phyloP scores from a whole-genome alignment of 2,797 vertebrate species.

The Neostethus bicornis region DNA sequence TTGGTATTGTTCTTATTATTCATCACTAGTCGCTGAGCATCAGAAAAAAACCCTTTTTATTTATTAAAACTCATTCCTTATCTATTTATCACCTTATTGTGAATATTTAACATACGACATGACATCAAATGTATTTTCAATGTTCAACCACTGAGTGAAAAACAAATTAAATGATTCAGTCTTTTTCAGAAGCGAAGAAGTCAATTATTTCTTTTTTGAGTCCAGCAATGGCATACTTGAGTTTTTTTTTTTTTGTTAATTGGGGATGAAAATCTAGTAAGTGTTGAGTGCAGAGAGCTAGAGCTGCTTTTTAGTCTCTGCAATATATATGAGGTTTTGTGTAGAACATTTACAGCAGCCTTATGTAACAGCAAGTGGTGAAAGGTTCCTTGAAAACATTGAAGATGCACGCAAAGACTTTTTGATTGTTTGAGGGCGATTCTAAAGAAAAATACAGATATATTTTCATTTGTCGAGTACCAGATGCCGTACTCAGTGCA shows the following conservation, averaged over 20 bases:
- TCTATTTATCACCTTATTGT: slow-evolving; percentile 21
- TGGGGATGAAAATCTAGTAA: slow-evolving; percentile 68
- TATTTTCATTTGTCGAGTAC: slow-evolving; percentile 24
- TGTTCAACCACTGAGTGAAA: slow-evolving; percentile 38
- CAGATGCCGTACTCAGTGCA: background rate
- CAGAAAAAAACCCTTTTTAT: background rate
- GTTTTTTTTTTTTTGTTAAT: slow-evolving; percentile 71
- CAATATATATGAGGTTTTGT: slow-evolving; percentile 75
- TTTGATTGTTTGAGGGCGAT: slow-evolving; percentile 27
- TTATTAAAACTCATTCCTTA: background rate
- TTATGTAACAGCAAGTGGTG: slow-evolving; percentile 61
- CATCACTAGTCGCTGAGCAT: background rate
- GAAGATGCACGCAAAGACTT: slow-evolving; percentile 31
- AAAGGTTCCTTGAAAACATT: slow-evolving; percentile 54
- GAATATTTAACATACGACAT: slow-evolving; percentile 14
- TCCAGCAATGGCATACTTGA: slow-evolving; percentile 61
- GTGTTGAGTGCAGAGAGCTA: slow-evolving; percentile 57
- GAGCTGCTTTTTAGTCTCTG: slow-evolving; percentile 69
- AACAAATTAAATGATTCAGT: slow-evolving; percentile 76
- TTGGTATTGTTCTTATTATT: background rate
- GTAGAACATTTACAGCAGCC: slow-evolving; percentile 54
- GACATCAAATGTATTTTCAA: slow-evolving; percentile 35
- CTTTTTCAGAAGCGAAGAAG: slow-evolving; percentile 53
- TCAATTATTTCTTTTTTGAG: slow-evolving; percentile 72
- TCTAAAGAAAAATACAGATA: slow-evolving; percentile 34